These are phyloP conservation scores for Atherinomorus stipes DNA, from an alignment of 2,113 vertebrate genomes.

Conservation along the genomic window DNA sequence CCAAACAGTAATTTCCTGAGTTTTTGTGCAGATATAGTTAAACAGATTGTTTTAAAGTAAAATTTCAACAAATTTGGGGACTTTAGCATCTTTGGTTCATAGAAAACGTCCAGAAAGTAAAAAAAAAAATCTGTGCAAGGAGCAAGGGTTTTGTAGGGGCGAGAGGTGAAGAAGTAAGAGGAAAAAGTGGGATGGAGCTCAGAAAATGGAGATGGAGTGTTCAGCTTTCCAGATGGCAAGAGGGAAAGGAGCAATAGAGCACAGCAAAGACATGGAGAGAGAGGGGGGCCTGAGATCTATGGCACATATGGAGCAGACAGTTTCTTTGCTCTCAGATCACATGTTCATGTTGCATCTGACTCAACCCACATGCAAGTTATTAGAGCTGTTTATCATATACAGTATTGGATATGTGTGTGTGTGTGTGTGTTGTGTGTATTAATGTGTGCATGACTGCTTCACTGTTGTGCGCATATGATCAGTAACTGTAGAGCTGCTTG, in stretches of 20 bases:
- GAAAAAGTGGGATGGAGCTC: background rate
- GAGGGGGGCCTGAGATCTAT: background rate
- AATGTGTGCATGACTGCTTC: slow-evolving; percentile 1
- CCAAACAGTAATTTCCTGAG: no score
- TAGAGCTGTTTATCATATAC: background rate
- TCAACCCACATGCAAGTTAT: slow-evolving; percentile 26
- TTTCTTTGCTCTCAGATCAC: slow-evolving; percentile 13
- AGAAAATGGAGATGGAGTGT: background rate
- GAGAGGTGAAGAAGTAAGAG: slow-evolving; percentile 1
- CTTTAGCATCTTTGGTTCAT: no score
- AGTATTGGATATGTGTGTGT: background rate
- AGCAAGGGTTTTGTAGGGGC: no score
- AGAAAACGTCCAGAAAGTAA: no score
- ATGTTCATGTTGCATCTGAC: slow-evolving; percentile 39
- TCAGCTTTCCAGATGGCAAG: slow-evolving; percentile 42
- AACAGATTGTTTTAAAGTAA: no score
- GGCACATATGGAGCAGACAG: slow-evolving; percentile 38
- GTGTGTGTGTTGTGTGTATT: slow-evolving; percentile 4
- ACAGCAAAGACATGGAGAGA: slow-evolving; percentile 3
- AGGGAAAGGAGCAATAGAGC: slow-evolving; percentile 1
- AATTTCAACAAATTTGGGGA: no score
- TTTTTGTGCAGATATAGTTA: no score
- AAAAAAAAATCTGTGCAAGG: no score
- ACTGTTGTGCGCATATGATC: slow-evolving; percentile 17
- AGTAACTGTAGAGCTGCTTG: slow-evolving; percentile 16